Evolutionary conservation across 2,113 vertebrate species (phyloP), one percentile per base, ranked within the genome.

Genomic region (Xyrauchen texanus): DNA sequence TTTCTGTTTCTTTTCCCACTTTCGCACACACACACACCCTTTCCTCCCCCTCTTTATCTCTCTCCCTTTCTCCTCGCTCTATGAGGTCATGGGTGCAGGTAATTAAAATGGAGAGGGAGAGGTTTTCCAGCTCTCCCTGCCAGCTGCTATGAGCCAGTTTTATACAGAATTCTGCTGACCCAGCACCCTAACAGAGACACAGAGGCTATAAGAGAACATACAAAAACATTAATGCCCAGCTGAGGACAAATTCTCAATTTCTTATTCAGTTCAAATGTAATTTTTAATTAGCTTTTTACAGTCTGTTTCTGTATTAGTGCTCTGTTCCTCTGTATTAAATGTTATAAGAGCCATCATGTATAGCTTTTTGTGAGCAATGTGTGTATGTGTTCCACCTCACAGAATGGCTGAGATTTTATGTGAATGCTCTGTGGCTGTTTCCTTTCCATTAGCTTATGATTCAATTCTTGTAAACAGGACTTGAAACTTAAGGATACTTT

Each of bases 91-190:
- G 83, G 81, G 80, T 86, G 82, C 67, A 87, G 83, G 84, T 92
- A 90, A 92, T 92, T 90, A 89, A 87, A 90, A 86, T 86, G 83
- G 13, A 13, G 60, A 76, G 49, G 8, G 45, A 49, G 58, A 67
- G 76, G 67, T 49, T 76, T 70, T 57, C n/a, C 46, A 55, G 58
- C 52, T 57, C 68, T 11, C 45, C 55, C 15, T 72, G 60, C 68
- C 78, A 79, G 78, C 78, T 79, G 68, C 78, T 72, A 63, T 79
- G 45, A 49, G 68, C 60, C 49, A 69, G 49, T 69, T 15, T 67
- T 67, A 53, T 5, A 69, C 49, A 69, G 67, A 34, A 15, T 63
- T 34, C 16, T 44, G 13, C 57, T 70, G 21, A 70, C 67, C 65
- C 57, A 69, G 12, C 58, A 4, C 11, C 61, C 16, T 64, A n/a